Conservation (phyloP, 1,140 invertebrate species). For the Drosophila nigrodunni region DNA sequence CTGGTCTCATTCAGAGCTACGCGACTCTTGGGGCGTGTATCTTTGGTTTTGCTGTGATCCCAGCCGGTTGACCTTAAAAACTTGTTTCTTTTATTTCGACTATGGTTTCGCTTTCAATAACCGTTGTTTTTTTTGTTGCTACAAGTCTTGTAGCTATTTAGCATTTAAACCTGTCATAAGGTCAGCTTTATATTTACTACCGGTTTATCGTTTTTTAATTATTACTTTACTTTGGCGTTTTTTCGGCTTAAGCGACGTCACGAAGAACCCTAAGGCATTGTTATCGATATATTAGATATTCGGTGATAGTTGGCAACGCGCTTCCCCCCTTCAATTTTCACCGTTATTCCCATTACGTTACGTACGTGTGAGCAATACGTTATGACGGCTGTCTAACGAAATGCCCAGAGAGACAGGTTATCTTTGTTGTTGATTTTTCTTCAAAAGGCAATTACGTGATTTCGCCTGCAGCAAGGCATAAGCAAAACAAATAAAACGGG, state of each 20-base stretch:
- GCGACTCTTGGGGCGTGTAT: not conserved
- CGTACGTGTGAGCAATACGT: slow-evolving; percentile 34
- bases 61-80: slow-evolving; percentile 74
- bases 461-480: slow-evolving; percentile 28
- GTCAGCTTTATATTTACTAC: slow-evolving; percentile 47
- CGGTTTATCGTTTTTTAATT: slow-evolving; percentile 49
- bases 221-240: slow-evolving; percentile 20
- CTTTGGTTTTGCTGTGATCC: slow-evolving; percentile 23
- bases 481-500: slow-evolving; percentile 18
- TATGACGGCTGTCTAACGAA: slow-evolving; percentile 6
- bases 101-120: slow-evolving; percentile 54
- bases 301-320: not conserved
- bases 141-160: slow-evolving; percentile 39
- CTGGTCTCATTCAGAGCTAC: slow-evolving; percentile 7
- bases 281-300: slow-evolving; percentile 19
- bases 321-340: slow-evolving; percentile 11
- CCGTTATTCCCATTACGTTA: slow-evolving; percentile 5
- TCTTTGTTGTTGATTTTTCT: slow-evolving; percentile 2
- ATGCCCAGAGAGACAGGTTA: slow-evolving; percentile 4
- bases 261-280: not conserved
- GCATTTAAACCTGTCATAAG: slow-evolving; percentile 65
- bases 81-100: slow-evolving; percentile 55
- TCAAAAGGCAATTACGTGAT: slow-evolving; percentile 48
- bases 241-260: not conserved
- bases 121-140: slow-evolving; percentile 20